Conservation (phyloP, 2,888 invertebrate species). For the Tortrix viridana region DNA sequence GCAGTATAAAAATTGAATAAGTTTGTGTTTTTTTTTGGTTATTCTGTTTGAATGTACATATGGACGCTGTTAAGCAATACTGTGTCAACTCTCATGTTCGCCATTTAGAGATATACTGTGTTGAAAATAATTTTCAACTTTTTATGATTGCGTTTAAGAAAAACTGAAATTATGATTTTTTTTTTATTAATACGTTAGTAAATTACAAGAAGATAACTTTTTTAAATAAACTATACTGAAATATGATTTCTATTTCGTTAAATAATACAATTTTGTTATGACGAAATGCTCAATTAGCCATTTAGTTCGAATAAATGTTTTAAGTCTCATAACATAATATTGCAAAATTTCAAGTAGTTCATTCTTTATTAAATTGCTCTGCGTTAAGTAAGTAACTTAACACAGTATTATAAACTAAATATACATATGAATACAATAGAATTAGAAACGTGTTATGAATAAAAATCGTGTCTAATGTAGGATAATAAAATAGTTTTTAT, state of each 20-base stretch:
- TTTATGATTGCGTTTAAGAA: not conserved
- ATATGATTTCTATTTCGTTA: not conserved
- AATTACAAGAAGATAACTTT: conserved; percentile 4
- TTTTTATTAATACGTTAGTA: not conserved
- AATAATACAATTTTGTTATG: not conserved
- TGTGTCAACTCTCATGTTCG: conserved; percentile 19
- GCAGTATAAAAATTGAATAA: too few relatives aligned
- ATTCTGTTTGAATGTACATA: too few relatives aligned
- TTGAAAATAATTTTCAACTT: conserved; percentile 1
- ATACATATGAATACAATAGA: not conserved
- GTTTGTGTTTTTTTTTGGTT: too few relatives aligned
- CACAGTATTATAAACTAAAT: not conserved
- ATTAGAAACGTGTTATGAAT: not conserved
- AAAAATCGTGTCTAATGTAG: conserved; percentile 1
- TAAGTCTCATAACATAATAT: conserved; percentile 1
- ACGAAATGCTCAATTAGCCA: not conserved
- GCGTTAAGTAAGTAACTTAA: not conserved
- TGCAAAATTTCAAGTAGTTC: not conserved
- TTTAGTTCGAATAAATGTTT: conserved; percentile 8
- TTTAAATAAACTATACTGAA: not conserved
- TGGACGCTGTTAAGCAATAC: conserved; percentile 26
- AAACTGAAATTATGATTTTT: not conserved
- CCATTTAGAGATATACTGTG: conserved; percentile 20
- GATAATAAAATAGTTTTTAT: not conserved
- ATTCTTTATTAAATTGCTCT: conserved; percentile 1